Conservation (phyloP, 1,140 invertebrate genomes). For the Drosophila oshimai region DNA sequence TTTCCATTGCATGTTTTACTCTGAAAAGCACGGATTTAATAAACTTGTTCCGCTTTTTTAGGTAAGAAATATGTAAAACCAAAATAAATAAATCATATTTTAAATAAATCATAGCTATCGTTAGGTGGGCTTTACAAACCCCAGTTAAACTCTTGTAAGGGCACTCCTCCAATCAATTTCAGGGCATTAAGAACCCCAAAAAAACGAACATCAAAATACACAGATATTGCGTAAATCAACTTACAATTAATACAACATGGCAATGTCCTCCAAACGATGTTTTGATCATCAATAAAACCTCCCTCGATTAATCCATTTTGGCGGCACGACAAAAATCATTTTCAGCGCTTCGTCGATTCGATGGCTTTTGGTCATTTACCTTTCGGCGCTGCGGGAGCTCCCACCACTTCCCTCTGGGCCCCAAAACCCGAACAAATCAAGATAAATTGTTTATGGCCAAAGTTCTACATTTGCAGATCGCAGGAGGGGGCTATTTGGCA, state of each 20-base stretch:
- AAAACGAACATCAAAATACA: constrained; percentile 1
- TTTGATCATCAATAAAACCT: constrained; percentile 55
- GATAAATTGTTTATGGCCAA: constrained; percentile 63
- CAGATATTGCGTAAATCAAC: constrained; percentile 35
- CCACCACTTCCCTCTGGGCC: background rate
- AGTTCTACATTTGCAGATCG: constrained; percentile 12
- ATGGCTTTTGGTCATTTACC: constrained; percentile 69
- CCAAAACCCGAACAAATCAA: constrained; percentile 47
- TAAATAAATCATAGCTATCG: constrained; percentile 5
- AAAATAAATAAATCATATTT: background rate
- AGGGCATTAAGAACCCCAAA: background rate
- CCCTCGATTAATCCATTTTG: constrained; percentile 56
- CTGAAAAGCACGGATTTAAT: no score
- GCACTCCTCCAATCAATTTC: constrained; percentile 6
- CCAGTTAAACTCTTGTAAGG: constrained; percentile 18
- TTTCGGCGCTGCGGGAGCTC: constrained; percentile 44
- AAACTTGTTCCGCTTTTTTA: no score
- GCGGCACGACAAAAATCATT: constrained; percentile 38
- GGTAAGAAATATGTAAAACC: no score
- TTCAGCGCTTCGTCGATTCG: constrained; percentile 14
- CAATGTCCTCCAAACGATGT: constrained; percentile 45
- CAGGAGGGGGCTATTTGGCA: constrained; percentile 13
- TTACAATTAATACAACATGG: constrained; percentile 16
- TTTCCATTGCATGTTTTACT: no score
- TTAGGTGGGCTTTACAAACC: background rate